These are phyloP conservation scores for Hypselothyrea guttata DNA, from an alignment of 2,888 invertebrate species.

Conservation along the genomic window DNA sequence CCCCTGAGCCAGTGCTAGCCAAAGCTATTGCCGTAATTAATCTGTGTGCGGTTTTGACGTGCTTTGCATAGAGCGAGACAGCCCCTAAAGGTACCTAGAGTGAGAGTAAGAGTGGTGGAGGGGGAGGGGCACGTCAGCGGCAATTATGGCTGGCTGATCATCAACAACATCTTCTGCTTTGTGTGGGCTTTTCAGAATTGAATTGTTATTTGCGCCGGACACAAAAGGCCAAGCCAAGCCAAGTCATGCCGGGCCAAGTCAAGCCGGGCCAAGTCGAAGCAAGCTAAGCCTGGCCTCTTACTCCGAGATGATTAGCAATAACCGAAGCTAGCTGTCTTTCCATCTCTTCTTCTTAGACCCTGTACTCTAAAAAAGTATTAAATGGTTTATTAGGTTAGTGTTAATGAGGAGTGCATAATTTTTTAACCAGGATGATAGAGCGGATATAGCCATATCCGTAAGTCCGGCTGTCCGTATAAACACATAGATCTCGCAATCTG, in stretches of 20 bases:
- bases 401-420: too few relatives aligned
- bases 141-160: slow-evolving; percentile 31
- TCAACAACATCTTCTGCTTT: slow-evolving; percentile 35
- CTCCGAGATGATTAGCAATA: slow-evolving; percentile 42
- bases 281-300: too few relatives aligned
- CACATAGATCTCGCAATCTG: too few relatives aligned
- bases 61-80: slow-evolving; percentile 63
- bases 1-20: slow-evolving; percentile 48
- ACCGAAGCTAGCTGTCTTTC: slow-evolving; percentile 25
- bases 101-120: background rate
- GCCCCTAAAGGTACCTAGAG: slow-evolving; percentile 27
- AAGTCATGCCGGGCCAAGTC: background rate
- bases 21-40: slow-evolving; percentile 62
- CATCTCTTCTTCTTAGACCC: slow-evolving; percentile 7
- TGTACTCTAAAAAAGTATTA: too few relatives aligned
- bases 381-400: too few relatives aligned
- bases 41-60: slow-evolving; percentile 69
- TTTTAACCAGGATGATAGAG: too few relatives aligned
- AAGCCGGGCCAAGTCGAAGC: too few relatives aligned
- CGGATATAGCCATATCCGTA: too few relatives aligned
- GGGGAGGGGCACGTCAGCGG: background rate
- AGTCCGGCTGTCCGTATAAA: too few relatives aligned
- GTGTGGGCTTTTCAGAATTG: slow-evolving; percentile 55
- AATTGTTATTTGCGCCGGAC: slow-evolving; percentile 32
- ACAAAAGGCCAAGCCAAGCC: slow-evolving; percentile 38